Evolutionary conservation across 2,888 invertebrate genomes (phyloP).

Genomic region (Brachynemurus nebulosus): DNA sequence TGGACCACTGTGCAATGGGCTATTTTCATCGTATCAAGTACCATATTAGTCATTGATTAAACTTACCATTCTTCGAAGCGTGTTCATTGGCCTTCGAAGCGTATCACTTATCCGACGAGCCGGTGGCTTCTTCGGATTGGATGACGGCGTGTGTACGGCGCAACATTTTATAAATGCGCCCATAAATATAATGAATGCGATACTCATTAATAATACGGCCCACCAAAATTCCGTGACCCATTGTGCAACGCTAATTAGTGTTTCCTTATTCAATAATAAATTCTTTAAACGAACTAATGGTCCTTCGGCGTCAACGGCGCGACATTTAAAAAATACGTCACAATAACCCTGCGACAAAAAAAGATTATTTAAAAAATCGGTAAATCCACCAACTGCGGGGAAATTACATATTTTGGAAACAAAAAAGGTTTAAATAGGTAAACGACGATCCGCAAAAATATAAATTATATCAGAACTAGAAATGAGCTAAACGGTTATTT

Average conservation of each 20-base stretch:
- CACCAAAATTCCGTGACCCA: constrained; percentile 96
- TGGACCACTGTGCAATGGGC: too few relatives aligned
- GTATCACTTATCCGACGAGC: constrained; percentile 89
- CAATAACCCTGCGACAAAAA: constrained; percentile 80
- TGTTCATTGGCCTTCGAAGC: constrained; percentile 79
- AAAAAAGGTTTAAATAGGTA: too few relatives aligned
- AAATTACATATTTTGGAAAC: too few relatives aligned
- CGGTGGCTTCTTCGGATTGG: constrained; percentile 94
- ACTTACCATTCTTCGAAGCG: constrained; percentile 70
- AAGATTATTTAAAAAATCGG: neutral
- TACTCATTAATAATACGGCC: constrained; percentile 82
- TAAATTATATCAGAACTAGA: too few relatives aligned
- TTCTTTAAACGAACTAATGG: constrained; percentile 94
- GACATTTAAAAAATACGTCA: constrained; percentile 97
- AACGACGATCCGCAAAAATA: too few relatives aligned
- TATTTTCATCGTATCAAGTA: constrained; percentile 3
- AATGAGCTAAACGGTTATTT: too few relatives aligned
- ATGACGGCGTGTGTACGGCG: constrained; percentile 98
- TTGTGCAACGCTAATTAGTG: constrained; percentile 72
- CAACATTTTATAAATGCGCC: constrained; percentile 98
- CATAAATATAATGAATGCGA: constrained; percentile 89
- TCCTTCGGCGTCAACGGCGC: constrained; percentile 97
- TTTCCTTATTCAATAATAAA: constrained; percentile 81
- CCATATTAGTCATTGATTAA: neutral
- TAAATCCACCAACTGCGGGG: too few relatives aligned